Evolutionary conservation across 2,797 vertebrate species (phyloP).

Genomic region (Melanotaenia parkinsoni): DNA sequence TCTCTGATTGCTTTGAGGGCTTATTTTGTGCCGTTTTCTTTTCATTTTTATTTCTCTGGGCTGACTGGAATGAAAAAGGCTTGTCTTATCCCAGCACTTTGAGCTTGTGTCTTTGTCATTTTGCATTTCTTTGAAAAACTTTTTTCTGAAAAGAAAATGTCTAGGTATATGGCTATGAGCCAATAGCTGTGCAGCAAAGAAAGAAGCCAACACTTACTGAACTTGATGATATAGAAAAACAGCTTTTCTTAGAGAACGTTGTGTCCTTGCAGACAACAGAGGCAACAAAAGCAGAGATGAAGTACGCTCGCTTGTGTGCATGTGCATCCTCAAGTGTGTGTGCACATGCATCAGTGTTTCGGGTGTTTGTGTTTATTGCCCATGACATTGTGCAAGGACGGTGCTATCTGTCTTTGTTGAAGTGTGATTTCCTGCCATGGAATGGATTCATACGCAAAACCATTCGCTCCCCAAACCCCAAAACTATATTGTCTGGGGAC

Average conservation of each 20-base stretch:
- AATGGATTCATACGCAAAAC: slow-evolving; percentile 43
- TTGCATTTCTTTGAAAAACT: slow-evolving; percentile 37
- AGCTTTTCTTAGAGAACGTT: slow-evolving; percentile 34
- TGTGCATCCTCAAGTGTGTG: slow-evolving; percentile 19
- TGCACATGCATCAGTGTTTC: slow-evolving; percentile 3
- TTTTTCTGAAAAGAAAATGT: slow-evolving; percentile 29
- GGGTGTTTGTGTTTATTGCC: slow-evolving; percentile 43
- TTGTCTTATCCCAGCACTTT: slow-evolving; percentile 31
- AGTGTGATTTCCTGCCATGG: slow-evolving; percentile 45
- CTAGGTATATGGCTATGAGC: slow-evolving; percentile 9
- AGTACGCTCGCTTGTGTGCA: slow-evolving; percentile 7
- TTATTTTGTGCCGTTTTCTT: slow-evolving; percentile 11
- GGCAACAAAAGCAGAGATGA: slow-evolving; percentile 32
- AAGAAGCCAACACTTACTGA: slow-evolving; percentile 24
- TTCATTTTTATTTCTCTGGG: background rate
- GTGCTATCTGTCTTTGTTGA: slow-evolving; percentile 33
- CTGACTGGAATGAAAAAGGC: slow-evolving; percentile 13
- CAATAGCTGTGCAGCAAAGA: slow-evolving; percentile 25
- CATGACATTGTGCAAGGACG: slow-evolving; percentile 67
- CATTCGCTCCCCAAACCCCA: slow-evolving; percentile 40
- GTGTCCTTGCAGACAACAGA: slow-evolving; percentile 55
- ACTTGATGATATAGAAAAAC: slow-evolving; percentile 22
- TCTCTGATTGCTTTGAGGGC: slow-evolving; percentile 23
- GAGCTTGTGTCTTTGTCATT: slow-evolving; percentile 28
- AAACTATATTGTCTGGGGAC: slow-evolving; percentile 59